Evolutionary conservation across 1,140 invertebrate genomes (phyloP), one percentile per base, ranked within the genome.

Genomic region (Dysdera silvatica): DNA sequence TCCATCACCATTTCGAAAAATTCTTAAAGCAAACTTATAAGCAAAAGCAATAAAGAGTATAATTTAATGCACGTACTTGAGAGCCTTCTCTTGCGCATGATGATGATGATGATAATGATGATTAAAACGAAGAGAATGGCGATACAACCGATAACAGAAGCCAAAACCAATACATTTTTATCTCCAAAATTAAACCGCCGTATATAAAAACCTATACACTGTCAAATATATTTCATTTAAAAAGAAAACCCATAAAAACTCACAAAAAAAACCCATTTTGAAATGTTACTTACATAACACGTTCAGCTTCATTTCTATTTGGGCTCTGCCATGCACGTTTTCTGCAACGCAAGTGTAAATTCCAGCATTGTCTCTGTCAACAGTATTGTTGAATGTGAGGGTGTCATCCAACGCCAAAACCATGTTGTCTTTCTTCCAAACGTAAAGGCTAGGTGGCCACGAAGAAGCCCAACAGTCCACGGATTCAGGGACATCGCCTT

Each of bases 251-350:
- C n/a, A n/a, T n/a, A n/a, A n/a, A n/a, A n/a, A n/a, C n/a, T n/a
- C n/a, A n/a, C n/a, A n/a, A n/a, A n/a, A n/a, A n/a, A n/a, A n/a
- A n/a, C n/a, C n/a, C n/a, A n/a, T n/a, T n/a, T n/a, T n/a, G n/a
- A n/a, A n/a, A n/a, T n/a, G n/a, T n/a, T 70, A 84, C 86, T 86
- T 79, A 91, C 88, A 90, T 77, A 86, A 80, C 45, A 91, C 87
- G 74, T 90, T 86, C 65, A 91, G 79, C 61, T 80, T 79, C 16
- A 84, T 82, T 10, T 81, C 80, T 8, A 81, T 82, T 47, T 80
- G 82, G 35, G 80, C 79, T 48, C 78, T 80, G 26, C 88, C 88
- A 71, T 90, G 87, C 54, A 82, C 78, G 75, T 91, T 92, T 61
- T 76, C 80, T 1, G 87, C 88, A 63, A 86, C 82, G 71, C 89